Percentiles rank a stretch among this genome's conserved stretches.
Conservation (phyloP, 2,797 vertebrate genomes). For the Xenentodon cancila region DNA sequence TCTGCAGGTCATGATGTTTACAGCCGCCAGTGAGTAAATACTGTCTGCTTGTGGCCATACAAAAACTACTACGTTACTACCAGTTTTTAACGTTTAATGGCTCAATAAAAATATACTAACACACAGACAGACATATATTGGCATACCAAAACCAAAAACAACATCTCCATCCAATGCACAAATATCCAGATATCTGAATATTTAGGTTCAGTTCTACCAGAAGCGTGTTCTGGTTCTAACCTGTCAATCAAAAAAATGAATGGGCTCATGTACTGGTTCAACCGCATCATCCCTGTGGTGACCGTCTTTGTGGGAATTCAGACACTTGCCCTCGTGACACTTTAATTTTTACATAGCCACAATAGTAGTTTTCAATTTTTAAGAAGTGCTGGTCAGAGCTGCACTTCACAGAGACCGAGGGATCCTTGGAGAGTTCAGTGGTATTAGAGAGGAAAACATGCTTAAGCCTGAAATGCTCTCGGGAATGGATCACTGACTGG, state of each 20-base stretch:
- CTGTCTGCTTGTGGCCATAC: too few relatives aligned
- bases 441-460: conserved; percentile 28
- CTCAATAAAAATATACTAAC: too few relatives aligned
- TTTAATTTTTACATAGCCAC: conserved; percentile 7
- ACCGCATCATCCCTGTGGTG: conserved; percentile 3
- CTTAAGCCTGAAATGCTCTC: conserved; percentile 18
- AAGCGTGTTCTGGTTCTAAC: conserved; percentile 32
- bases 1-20: too few relatives aligned
- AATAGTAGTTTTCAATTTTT: conserved; percentile 12
- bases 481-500: conserved; percentile 25
- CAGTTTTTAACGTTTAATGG: too few relatives aligned
- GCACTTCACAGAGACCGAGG: conserved; percentile 25
- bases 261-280: conserved; percentile 21
- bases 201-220: not conserved
- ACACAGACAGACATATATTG: too few relatives aligned
- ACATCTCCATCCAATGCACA: too few relatives aligned
- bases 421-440: conserved; percentile 10
- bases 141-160: too few relatives aligned
- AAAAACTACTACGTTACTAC: too few relatives aligned
- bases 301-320: conserved; percentile 18
- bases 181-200: too few relatives aligned
- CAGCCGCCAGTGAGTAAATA: too few relatives aligned
- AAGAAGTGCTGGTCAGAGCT: conserved; percentile 10
- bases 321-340: conserved; percentile 11
- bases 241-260: conserved; percentile 46